phyloP scores from a whole-genome alignment of 2,888 invertebrate genomes.

The Drosophila prolongata region DNA sequence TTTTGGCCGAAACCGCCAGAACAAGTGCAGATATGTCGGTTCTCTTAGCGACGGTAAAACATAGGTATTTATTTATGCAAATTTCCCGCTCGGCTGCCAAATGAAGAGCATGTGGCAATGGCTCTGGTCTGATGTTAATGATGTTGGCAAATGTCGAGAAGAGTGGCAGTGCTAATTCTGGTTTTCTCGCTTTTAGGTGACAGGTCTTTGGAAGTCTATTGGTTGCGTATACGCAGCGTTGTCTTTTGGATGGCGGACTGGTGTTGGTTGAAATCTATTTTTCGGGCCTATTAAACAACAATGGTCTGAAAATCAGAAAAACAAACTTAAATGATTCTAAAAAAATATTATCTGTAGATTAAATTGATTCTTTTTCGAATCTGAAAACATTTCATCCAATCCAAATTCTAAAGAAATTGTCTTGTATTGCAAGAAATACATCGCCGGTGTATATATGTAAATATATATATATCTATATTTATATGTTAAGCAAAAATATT shows the following conservation, averaged over 20 bases:
- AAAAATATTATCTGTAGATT: too few species aligned
- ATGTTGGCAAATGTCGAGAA: constrained; percentile 28
- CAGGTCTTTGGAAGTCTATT: constrained; percentile 25
- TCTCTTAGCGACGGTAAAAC: constrained; percentile 46
- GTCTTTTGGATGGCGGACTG: neutral
- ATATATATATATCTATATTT: too few species aligned
- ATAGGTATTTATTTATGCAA: constrained; percentile 71
- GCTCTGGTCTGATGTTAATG: constrained; percentile 29
- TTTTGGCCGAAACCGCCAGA: constrained; percentile 14
- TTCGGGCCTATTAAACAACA: constrained; percentile 30
- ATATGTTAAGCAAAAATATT: too few species aligned
- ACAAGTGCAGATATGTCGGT: constrained; percentile 36
- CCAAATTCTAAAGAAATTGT: too few species aligned
- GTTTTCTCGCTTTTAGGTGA: constrained; percentile 12
- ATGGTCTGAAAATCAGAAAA: too few species aligned
- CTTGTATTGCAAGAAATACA: too few species aligned
- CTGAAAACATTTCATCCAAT: too few species aligned
- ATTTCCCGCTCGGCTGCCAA: constrained; percentile 50
- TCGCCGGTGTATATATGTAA: too few species aligned
- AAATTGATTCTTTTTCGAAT: too few species aligned
- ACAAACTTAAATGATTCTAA: too few species aligned
- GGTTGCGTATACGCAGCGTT: constrained; percentile 54
- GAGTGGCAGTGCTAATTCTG: constrained; percentile 36
- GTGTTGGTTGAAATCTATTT: constrained; percentile 2
- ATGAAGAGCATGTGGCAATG: constrained; percentile 55